Conservation (phyloP, 2,113 vertebrate genomes). For the Sebastes fasciatus region DNA sequence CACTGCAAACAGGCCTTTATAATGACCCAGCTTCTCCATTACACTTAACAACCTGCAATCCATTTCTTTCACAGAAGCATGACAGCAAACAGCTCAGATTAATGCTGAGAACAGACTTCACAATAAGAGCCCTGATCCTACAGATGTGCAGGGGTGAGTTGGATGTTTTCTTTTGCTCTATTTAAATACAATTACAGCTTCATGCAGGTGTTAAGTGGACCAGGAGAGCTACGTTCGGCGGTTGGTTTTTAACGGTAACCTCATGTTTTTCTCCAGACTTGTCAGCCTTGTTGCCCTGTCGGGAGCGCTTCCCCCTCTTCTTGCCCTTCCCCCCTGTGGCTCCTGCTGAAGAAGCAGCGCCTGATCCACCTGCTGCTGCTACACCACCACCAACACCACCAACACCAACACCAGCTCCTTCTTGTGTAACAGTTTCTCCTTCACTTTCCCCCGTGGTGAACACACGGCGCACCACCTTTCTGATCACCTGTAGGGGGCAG, state of each 20-base stretch:
- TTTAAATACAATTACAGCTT: not conserved
- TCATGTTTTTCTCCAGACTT: slow-evolving; percentile 64
- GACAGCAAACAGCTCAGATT: not conserved
- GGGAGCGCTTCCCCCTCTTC: slow-evolving; percentile 79
- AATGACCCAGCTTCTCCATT: not conserved
- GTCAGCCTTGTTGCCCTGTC: slow-evolving; percentile 70
- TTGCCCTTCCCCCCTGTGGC: slow-evolving; percentile 76
- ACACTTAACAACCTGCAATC: not conserved
- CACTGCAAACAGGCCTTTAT: not conserved
- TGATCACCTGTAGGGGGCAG: slow-evolving; percentile 91
- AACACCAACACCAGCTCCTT: slow-evolving; percentile 16
- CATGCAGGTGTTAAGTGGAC: slow-evolving; percentile 43
- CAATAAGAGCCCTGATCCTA: not conserved
- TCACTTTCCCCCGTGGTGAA: slow-evolving; percentile 78
- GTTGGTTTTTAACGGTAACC: slow-evolving; percentile 68
- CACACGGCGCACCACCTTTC: slow-evolving; percentile 94
- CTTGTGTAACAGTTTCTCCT: slow-evolving; percentile 34
- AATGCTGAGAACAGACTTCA: not conserved
- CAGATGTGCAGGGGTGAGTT: no score
- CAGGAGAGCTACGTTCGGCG: not conserved
- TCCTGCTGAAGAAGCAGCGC: slow-evolving; percentile 63
- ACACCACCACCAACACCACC: not conserved
- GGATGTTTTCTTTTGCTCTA: no score
- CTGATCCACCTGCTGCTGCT: slow-evolving; percentile 45
- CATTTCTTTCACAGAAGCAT: not conserved